Percentiles rank a stretch among this genome's conserved stretches.
phyloP scores from a whole-genome alignment of 2,113 vertebrate genomes.

The Nesoenas mayeri region DNA sequence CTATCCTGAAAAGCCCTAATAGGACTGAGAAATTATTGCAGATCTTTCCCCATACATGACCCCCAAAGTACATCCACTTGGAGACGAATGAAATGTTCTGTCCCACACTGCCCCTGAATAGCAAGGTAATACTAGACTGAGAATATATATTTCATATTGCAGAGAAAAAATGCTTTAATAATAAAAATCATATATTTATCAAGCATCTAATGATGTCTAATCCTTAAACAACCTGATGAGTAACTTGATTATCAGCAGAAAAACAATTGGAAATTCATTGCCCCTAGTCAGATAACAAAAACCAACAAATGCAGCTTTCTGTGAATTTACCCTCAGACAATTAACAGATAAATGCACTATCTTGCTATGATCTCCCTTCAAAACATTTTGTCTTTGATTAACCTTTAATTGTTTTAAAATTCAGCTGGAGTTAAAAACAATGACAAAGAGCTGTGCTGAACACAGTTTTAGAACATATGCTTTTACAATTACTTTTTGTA shows the following conservation, averaged over 20 bases:
- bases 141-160: background rate
- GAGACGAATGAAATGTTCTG: background rate
- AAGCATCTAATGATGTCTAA: conserved; percentile 19
- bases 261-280: conserved; percentile 49
- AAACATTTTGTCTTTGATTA: conserved; percentile 54
- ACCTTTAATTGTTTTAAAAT: conserved; percentile 61
- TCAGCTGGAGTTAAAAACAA: background rate
- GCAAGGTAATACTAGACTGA: background rate
- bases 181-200: conserved; percentile 3
- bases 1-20: background rate
- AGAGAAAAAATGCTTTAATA: background rate
- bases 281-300: conserved; percentile 27
- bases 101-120: background rate
- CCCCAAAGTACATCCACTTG: background rate
- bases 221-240: conserved; percentile 40
- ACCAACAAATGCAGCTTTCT: conserved; percentile 27
- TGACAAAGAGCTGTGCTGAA: background rate
- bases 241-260: conserved; percentile 48
- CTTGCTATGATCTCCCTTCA: conserved; percentile 13
- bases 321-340: conserved; percentile 36
- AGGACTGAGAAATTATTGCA: background rate
- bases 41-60: background rate
- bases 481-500: background rate
- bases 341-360: conserved; percentile 55
- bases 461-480: background rate